Base-by-base conservation (phyloP, 2,113 vertebrate species). In the Egretta garzetta region DNA sequence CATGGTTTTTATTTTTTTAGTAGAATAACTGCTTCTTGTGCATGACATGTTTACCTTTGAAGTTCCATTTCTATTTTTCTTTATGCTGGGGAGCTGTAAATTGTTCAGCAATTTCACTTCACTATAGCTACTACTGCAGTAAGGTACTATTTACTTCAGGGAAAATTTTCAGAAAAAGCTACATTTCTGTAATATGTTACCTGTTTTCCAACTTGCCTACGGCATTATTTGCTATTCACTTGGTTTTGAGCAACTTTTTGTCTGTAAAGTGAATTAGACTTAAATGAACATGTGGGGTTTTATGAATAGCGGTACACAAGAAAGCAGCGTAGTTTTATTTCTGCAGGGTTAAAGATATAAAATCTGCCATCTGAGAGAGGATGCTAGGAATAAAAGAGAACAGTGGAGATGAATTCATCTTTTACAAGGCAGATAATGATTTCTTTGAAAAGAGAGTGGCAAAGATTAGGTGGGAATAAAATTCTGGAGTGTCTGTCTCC, bases 241-340 rank as follows among this genome's bases (percentile, higher is more conserved):
- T 93, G 52, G n/a, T 84, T 95, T 95, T 70, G 76, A 91, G 28
- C 60, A 82, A 75, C 49, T 68, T 91, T 79, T 91, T 92, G 49
- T 92, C 90, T 93, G 73, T 73, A 70, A 83, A 94, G 90, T 53
- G 21, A 83, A 73, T 82, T 87, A 52, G 71, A 83, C 45, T 88
- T 90, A 88, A 75, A 85, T 64, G 37, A 91, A 88, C 58, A 66
- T 0, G 0, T 87, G 80, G 93, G 86, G 58, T 93, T 93, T 93
- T 91, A 43, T 37, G 52, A 94, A 52, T 60, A 84, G 80, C 72
- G 62, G n/a, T 43, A 59, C 53, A 45, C 27, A 59, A 89, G 76
- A 81, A 55, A 94, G 43, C 55, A 75, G 60, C 56, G 50, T 90
- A 0, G 80, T 94, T 94, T 77, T 80, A 50, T 88, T 92, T 95